phyloP scores from a whole-genome alignment of 2,888 invertebrate species.

The Sarcophaga variegata region DNA sequence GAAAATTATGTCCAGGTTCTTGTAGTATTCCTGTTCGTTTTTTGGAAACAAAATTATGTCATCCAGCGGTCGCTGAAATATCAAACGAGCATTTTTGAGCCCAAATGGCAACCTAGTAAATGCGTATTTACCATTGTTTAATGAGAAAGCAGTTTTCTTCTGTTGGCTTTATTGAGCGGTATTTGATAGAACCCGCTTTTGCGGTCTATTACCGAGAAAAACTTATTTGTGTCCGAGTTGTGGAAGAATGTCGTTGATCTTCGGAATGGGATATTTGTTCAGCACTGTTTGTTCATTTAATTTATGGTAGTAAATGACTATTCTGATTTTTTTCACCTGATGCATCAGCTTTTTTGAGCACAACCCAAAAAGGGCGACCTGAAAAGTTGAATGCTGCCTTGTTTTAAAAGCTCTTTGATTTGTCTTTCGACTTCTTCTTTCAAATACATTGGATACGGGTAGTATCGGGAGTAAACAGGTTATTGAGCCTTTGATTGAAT shows the following conservation, averaged over 20 bases:
- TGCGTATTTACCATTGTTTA: too few relatives aligned
- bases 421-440: conserved; percentile 32
- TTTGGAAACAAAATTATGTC: conserved; percentile 32
- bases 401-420: conserved; percentile 13
- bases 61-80: background rate
- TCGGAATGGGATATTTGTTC: conserved; percentile 37
- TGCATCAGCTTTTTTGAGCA: conserved; percentile 1
- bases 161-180: too few relatives aligned
- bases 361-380: conserved; percentile 23
- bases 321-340: conserved; percentile 3
- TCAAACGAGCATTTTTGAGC: background rate
- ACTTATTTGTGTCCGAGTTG: background rate
- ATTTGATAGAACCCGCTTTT: too few relatives aligned
- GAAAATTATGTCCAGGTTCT: conserved; percentile 10
- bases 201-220: conserved; percentile 13
- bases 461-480: conserved; percentile 20
- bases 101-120: background rate
- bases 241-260: background rate
- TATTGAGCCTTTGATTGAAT: conserved; percentile 3
- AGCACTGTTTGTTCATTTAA: background rate
- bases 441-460: conserved; percentile 14
- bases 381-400: conserved; percentile 18
- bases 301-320: background rate
- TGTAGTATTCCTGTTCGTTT: conserved; percentile 10
- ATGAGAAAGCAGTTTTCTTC: too few relatives aligned